Conservation (phyloP, 2,888 invertebrate genomes). For the Erannis defoliaria region DNA sequence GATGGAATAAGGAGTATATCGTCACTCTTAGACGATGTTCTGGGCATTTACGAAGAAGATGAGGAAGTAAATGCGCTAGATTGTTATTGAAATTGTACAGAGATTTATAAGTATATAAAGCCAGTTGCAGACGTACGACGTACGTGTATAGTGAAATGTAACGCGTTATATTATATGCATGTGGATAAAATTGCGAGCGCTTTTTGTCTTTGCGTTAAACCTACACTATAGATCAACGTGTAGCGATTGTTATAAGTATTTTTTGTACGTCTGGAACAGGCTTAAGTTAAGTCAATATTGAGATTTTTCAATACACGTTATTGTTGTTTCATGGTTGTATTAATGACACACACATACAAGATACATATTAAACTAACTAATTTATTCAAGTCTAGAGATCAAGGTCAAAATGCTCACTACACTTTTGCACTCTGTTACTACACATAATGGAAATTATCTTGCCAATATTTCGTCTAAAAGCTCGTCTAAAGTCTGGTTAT, state of each 20-base stretch:
- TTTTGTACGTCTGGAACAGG: too few species aligned
- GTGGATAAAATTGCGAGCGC: too few species aligned
- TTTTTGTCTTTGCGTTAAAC: too few species aligned
- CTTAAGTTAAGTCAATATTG: constrained; percentile 11
- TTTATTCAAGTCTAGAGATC: constrained; percentile 24
- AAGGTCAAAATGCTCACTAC: constrained; percentile 10
- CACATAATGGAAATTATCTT: not conserved
- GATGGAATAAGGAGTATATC: constrained; percentile 89
- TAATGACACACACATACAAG: constrained; percentile 12
- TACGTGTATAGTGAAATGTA: too few species aligned
- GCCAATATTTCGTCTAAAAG: constrained; percentile 51
- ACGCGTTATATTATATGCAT: too few species aligned
- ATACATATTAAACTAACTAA: not conserved
- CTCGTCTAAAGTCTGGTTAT: constrained; percentile 77
- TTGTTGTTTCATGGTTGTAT: constrained; percentile 19
- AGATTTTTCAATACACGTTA: constrained; percentile 33
- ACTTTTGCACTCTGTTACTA: not conserved
- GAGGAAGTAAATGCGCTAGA: constrained; percentile 88
- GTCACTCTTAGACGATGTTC: constrained; percentile 91
- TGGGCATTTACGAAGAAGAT: constrained; percentile 86
- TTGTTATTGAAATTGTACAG: constrained; percentile 86
- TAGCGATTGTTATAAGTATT: too few species aligned
- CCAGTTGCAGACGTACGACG: too few species aligned
- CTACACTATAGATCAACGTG: too few species aligned
- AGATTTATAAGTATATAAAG: constrained; percentile 24